phyloP scores from a whole-genome alignment of 2,113 vertebrate species.

The Paradoxurus hermaphroditus region DNA sequence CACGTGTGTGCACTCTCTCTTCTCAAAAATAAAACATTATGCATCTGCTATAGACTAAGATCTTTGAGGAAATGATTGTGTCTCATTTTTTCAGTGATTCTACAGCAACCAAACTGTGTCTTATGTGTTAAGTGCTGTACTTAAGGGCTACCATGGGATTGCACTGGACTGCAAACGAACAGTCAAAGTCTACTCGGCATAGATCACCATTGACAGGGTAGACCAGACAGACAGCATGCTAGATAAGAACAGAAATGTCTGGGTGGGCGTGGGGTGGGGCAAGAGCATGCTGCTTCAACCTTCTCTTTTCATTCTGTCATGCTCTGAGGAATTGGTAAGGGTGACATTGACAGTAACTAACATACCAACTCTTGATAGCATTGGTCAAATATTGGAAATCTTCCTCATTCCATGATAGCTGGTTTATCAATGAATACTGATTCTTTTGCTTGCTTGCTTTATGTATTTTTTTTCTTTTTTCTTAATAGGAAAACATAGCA shows the following conservation, averaged over 20 bases:
- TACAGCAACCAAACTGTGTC: not conserved
- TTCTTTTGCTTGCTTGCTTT: not conserved
- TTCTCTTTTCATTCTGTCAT: not conserved
- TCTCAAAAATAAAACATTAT: too few species aligned
- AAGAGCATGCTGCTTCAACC: not conserved
- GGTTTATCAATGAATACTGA: not conserved
- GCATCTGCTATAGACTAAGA: not conserved
- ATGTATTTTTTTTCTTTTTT: not conserved
- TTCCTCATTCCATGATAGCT: not conserved
- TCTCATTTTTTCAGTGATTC: not conserved
- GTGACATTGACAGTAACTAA: not conserved
- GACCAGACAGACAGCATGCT: not conserved
- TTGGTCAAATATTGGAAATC: not conserved
- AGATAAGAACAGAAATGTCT: not conserved
- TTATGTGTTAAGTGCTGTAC: not conserved
- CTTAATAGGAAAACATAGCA: not conserved
- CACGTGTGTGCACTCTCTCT: too few species aligned
- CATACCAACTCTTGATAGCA: not conserved
- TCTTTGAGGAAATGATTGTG: not conserved
- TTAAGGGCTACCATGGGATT: not conserved
- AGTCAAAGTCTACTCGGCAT: not conserved
- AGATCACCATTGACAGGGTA: not conserved
- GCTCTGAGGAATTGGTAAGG: not conserved
- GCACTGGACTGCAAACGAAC: not conserved
- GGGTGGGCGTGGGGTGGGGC: accelerated